These are phyloP conservation scores for Xenus cinereus DNA, from an alignment of 2,113 vertebrate genomes.

Conservation along the genomic window DNA sequence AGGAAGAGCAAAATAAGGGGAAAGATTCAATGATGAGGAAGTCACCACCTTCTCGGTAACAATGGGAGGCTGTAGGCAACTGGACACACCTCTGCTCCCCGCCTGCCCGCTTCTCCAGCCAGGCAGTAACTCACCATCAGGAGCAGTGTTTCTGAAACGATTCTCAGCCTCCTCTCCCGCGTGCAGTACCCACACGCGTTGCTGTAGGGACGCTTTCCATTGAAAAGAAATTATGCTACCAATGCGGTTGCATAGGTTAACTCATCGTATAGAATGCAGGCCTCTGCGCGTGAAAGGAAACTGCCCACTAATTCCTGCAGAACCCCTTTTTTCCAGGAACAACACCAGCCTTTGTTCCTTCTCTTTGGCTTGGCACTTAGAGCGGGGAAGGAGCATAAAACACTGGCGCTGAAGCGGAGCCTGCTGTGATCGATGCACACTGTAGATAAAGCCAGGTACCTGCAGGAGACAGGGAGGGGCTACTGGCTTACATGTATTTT, in stretches of 20 bases:
- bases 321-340: neutral
- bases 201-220: neutral
- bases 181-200: neutral
- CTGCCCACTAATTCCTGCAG: neutral
- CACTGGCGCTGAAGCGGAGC: neutral
- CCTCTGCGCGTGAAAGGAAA: neutral
- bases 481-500: neutral
- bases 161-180: neutral
- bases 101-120: neutral
- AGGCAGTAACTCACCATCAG: neutral
- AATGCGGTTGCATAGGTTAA: neutral
- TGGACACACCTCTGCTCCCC: neutral
- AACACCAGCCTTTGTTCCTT: conserved; percentile 52
- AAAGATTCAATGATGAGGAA: conserved; percentile 9
- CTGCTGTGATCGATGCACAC: neutral
- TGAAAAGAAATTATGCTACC: neutral
- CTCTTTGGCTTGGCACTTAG: neutral
- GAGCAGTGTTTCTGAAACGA: neutral
- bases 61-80: neutral
- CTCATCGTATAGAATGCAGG: neutral
- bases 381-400: neutral
- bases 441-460: neutral
- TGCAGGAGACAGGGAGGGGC: neutral
- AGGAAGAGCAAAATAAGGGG: conserved; percentile 34
- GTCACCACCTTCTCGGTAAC: neutral